A percentile compares a stretch with the other conserved stretches of the same genome.
These are phyloP conservation scores for Channa maculata DNA, from an alignment of 2,113 vertebrate species.

Conservation along the genomic window DNA sequence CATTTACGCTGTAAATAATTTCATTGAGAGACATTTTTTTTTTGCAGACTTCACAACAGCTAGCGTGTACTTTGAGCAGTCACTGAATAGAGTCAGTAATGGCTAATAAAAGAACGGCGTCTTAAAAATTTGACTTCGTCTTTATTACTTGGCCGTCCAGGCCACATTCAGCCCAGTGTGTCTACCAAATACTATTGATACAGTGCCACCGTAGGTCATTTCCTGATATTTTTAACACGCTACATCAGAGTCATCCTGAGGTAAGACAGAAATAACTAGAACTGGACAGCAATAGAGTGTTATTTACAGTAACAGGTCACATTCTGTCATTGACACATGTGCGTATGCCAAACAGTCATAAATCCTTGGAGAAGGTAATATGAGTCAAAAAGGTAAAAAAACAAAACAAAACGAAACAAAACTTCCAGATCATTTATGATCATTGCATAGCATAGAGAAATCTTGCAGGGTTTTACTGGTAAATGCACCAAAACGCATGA, in stretches of 20 bases:
- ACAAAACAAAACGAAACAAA: no score
- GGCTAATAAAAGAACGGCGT: background rate
- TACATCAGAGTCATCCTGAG: constrained; percentile 83
- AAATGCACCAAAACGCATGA: background rate
- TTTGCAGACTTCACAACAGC: no score
- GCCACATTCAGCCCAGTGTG: background rate
- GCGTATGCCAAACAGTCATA: constrained; percentile 8
- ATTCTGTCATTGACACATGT: constrained; percentile 29
- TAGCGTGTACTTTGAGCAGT: background rate
- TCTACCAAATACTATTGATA: constrained; percentile 33
- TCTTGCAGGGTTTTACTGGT: background rate
- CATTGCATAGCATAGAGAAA: no score
- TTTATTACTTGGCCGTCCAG: background rate
- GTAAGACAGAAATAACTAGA: constrained; percentile 46
- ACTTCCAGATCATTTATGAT: background rate
- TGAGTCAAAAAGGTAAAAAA: background rate
- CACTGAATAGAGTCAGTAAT: background rate
- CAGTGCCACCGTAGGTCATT: background rate
- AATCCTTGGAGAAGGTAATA: background rate
- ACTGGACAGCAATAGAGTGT: constrained; percentile 43
- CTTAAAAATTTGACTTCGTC: background rate
- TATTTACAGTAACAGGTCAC: constrained; percentile 51
- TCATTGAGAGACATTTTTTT: no score
- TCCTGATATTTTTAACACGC: constrained; percentile 53
- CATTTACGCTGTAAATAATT: no score